These are phyloP conservation scores for Nephotettix cincticeps DNA, from an alignment of 1,140 invertebrate species.

Conservation along the genomic window DNA sequence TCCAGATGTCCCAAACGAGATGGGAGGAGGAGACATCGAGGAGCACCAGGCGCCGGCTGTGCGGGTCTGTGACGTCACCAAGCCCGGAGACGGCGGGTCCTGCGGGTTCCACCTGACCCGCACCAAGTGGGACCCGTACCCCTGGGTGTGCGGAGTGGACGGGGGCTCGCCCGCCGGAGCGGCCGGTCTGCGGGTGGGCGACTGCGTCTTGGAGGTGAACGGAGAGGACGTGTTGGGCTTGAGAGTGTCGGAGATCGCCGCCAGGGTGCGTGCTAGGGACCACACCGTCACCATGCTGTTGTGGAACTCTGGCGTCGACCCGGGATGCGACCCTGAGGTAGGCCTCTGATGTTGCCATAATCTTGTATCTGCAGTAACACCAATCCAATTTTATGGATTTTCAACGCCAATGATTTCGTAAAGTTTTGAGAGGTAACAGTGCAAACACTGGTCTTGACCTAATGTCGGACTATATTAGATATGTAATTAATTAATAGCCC, in stretches of 20 bases:
- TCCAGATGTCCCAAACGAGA: too few relatives aligned
- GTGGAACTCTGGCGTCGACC: conserved; percentile 51
- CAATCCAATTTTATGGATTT: too few relatives aligned
- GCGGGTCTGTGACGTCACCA: conserved; percentile 37
- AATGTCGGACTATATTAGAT: too few relatives aligned
- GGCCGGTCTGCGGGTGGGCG: conserved; percentile 54
- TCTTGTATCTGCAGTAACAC: too few relatives aligned
- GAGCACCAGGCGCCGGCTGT: conserved; percentile 35
- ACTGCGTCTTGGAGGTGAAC: conserved; percentile 64
- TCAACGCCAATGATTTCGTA: too few relatives aligned
- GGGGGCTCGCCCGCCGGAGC: conserved; percentile 49
- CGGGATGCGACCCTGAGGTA: conserved; percentile 48
- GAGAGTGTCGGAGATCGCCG: conserved; percentile 57
- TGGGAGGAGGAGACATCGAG: not conserved
- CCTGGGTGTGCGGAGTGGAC: conserved; percentile 59
- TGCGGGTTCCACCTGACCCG: conserved; percentile 64
- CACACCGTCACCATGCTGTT: conserved; percentile 49
- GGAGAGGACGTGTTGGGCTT: conserved; percentile 59
- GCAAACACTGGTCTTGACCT: too few relatives aligned
- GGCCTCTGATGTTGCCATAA: too few relatives aligned
- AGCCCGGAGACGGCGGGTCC: conserved; percentile 33
- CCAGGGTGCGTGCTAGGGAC: conserved; percentile 51
- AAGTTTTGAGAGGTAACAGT: too few relatives aligned
- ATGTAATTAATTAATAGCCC: too few relatives aligned
- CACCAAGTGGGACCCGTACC: conserved; percentile 71